phyloP scores from a whole-genome alignment of 1,140 invertebrate genomes.

The Megathymus violae region DNA sequence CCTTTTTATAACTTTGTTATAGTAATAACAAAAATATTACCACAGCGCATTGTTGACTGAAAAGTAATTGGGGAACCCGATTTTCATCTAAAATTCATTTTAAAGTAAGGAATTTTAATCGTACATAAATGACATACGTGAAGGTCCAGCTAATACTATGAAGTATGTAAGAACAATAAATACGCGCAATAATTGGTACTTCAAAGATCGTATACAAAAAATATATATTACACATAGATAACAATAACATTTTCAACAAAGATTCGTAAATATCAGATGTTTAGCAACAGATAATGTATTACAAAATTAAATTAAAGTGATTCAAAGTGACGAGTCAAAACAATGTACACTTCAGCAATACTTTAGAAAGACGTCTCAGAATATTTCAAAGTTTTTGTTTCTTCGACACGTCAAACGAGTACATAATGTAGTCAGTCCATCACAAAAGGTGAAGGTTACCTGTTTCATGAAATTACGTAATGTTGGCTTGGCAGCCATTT shows the following conservation, averaged over 20 bases:
- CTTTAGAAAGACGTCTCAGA: slow-evolving; percentile 26
- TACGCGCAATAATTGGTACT: too few species aligned
- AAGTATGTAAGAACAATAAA: too few species aligned
- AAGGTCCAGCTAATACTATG: too few species aligned
- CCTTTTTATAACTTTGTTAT: too few species aligned
- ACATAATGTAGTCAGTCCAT: slow-evolving; percentile 43
- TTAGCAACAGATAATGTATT: neutral
- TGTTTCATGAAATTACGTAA: slow-evolving; percentile 44
- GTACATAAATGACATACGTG: too few species aligned
- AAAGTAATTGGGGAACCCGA: too few species aligned
- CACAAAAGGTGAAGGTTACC: slow-evolving; percentile 53
- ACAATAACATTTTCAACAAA: neutral
- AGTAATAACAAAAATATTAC: too few species aligned
- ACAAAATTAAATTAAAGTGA: neutral
- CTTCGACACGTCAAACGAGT: slow-evolving; percentile 32
- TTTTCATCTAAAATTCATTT: too few species aligned
- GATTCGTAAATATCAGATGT: neutral
- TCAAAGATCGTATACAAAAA: too few species aligned
- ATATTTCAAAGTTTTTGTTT: slow-evolving; percentile 37
- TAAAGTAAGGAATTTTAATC: too few species aligned
- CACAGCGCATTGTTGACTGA: too few species aligned
- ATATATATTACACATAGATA: neutral
- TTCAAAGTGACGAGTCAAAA: neutral
- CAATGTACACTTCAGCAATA: slow-evolving; percentile 10
- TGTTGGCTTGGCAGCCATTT: slow-evolving; percentile 41